A percentile compares a stretch with the other conserved stretches of the same genome.
Evolutionary conservation across 2,888 invertebrate species (phyloP).

Genomic region (Troides helena): DNA sequence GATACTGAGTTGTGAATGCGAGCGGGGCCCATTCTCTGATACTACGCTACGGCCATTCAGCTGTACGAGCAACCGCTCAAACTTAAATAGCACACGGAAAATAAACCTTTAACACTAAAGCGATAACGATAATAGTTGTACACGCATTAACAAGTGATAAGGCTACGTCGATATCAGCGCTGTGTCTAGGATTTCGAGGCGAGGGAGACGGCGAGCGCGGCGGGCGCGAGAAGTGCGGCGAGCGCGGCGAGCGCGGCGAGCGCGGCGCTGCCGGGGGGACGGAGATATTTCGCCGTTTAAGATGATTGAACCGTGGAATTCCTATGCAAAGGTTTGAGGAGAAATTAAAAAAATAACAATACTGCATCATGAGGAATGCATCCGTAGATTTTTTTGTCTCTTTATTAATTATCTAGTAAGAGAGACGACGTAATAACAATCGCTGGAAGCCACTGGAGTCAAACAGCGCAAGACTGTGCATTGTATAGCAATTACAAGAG

Average conservation of each 20-base stretch:
- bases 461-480: too few species aligned
- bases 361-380: slow-evolving; percentile 40
- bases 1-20: slow-evolving; percentile 60
- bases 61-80: slow-evolving; percentile 70
- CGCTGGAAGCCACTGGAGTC: background rate
- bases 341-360: slow-evolving; percentile 57
- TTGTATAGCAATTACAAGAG: too few species aligned
- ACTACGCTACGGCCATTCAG: slow-evolving; percentile 77
- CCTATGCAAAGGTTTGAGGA: slow-evolving; percentile 70
- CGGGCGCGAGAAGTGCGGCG: slow-evolving; percentile 24
- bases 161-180: slow-evolving; percentile 77
- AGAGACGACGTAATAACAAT: slow-evolving; percentile 9
- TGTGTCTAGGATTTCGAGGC: slow-evolving; percentile 71
- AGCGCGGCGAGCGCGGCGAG: slow-evolving; percentile 32
- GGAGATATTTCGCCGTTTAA: slow-evolving; percentile 54
- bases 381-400: slow-evolving; percentile 8
- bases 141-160: slow-evolving; percentile 57
- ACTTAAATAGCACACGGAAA: slow-evolving; percentile 47
- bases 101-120: slow-evolving; percentile 45
- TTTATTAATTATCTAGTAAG: slow-evolving; percentile 2
- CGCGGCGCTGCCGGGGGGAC: slow-evolving; percentile 45
- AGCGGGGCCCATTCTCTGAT: slow-evolving; percentile 65
- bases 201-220: slow-evolving; percentile 48
- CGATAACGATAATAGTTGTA: slow-evolving; percentile 49
- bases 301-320: slow-evolving; percentile 75